Evolutionary conservation across 2,797 vertebrate genomes (phyloP), one percentile per base, ranked within the genome.

Genomic region (Lerista edwardsae): DNA sequence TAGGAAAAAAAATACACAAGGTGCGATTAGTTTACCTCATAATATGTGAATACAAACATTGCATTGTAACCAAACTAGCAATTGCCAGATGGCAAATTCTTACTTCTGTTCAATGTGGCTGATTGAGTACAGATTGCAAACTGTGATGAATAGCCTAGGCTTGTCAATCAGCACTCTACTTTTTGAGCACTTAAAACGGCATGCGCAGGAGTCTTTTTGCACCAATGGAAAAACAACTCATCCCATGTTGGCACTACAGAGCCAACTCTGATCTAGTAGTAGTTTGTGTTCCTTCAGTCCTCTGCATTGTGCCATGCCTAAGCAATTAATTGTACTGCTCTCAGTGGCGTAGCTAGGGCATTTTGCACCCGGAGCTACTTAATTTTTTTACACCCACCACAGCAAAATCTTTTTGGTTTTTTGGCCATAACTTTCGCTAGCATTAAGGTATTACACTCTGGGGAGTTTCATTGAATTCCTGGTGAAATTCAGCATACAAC

Each of bases 21-120:
- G 5, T n/a, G 14, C 85, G 88, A 78, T 84, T 1, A 57, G 72
- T 51, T 75, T 41, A 1, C 79, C 86, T 87, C 36, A 71, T 86
- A 83, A 75, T 39, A 39, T 62, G 9, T 25, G 80, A 34, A 55
- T 67, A 78, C 59, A 89, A 80, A 51, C 1, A 31, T 73, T 41
- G 59, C 65, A 80, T 15, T 67, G 1, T 34, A 90, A 85, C 72
- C 3, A 79, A 21, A 75, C 25, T 4, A 0, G 25, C 71, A 0
- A 72, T 76, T 91, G 17, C 29, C 62, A 19, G 51, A 31, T 69
- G 65, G 29, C 71, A 36, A 7, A 47, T 62, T 55, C 29, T 6
- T 41, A 2, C 31, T 11, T 85, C 10, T 61, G 3, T 31, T 82
- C 25, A 84, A 59, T 62, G 0, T 75, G 47, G 61, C 67, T 67